Evolutionary conservation across 2,797 vertebrate species (phyloP), one percentile per base, ranked within the genome.

Genomic region (Oceanodroma leucorhoa): DNA sequence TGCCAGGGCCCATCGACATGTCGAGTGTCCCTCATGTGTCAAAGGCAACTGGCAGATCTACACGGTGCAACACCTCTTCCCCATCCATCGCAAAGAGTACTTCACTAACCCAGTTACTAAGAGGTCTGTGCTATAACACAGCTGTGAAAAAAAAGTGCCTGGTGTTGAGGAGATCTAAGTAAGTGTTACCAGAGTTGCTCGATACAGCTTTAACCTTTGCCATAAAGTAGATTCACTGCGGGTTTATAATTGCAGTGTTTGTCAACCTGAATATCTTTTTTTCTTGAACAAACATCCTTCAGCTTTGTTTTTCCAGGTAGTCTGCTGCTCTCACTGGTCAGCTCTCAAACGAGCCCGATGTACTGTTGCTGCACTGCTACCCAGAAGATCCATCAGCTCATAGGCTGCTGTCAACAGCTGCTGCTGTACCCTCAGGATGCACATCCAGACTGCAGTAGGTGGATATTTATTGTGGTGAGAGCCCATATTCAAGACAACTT

Each of bases 341-440:
- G 1, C 13, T 54, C 55, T 24, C 40, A 34, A 53, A 20, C 0
- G 1, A 53, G 20, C n/a, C 32, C 27, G 18, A 22, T 0, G 21
- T 34, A 21, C 29, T 11, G 1, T 5, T 30, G 57, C 57, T 58
- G 51, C 40, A 5, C 21, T 1, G 0, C 29, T 72, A 46, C 34
- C 38, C 38, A 58, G 57, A 16, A 43, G 19, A 55, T 23, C 7
- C 14, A 7, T 0, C 20, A 71, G 23, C 27, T 50, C 27, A 22
- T 3, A 7, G 27, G 14, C 18, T 66, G 16, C 60, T 45, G 18
- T 14, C 26, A 30, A 62, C 1, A 0, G 18, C 30, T 6, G 26
- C 6, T 29, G 32, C 12, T 30, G 21, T 30, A 34, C 18, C 18
- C 48, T 67, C 48, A 51, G n/a, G 48, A 32, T 6, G 15, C 38